Evolutionary conservation across 2,888 invertebrate species (phyloP).

Genomic region (Pristionchus entomophagus): DNA sequence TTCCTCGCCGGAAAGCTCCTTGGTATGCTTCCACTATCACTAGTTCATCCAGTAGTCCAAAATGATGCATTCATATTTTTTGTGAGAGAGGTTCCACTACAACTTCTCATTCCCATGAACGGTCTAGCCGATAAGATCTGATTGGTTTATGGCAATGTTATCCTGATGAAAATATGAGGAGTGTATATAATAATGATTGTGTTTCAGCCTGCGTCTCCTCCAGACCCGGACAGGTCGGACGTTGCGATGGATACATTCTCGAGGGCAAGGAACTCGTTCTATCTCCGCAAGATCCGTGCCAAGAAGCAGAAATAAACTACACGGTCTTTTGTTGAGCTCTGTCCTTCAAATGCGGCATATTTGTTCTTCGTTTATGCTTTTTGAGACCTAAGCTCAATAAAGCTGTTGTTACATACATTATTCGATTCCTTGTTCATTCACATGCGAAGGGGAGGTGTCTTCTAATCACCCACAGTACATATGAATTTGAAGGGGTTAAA

Average conservation of each 20-base stretch:
- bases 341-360: too few species aligned
- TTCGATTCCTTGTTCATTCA: background rate
- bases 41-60: too few species aligned
- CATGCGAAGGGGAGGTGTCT: background rate
- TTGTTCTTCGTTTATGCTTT: constrained; percentile 43
- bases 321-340: constrained; percentile 27
- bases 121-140: constrained; percentile 46
- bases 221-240: constrained; percentile 96
- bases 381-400: constrained; percentile 46
- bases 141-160: background rate
- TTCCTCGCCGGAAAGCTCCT: constrained; percentile 95
- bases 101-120: constrained; percentile 32
- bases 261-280: constrained; percentile 99
- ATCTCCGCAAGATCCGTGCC: constrained; percentile 79
- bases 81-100: constrained; percentile 39
- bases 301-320: constrained; percentile 73
- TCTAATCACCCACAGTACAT: background rate
- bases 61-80: constrained; percentile 20
- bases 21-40: constrained; percentile 81
- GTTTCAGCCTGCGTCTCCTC: constrained; percentile 93
- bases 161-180: background rate
- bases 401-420: constrained; percentile 23
- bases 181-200: background rate
- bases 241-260: constrained; percentile 96
- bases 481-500: background rate